These are phyloP conservation scores for Diaphora mendica DNA, from an alignment of 2,888 invertebrate species.

Conservation along the genomic window DNA sequence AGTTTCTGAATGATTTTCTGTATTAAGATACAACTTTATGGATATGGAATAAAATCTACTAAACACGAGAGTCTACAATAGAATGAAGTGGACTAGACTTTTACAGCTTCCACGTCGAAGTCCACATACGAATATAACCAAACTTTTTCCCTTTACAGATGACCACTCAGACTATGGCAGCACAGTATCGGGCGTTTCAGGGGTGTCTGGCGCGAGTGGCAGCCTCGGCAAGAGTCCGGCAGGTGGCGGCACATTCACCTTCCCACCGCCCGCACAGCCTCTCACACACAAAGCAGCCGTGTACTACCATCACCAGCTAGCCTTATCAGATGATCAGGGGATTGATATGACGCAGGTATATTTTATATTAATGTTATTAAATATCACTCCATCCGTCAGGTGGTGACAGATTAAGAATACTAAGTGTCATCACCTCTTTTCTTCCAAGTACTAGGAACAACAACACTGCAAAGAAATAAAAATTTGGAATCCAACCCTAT, in stretches of 20 bases:
- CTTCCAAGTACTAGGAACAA: no score
- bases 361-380: neutral
- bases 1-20: no score
- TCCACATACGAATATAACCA: neutral
- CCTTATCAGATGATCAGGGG: slow-evolving; percentile 94
- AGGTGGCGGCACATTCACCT: slow-evolving; percentile 90
- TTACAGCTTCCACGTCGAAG: no score
- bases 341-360: slow-evolving; percentile 93
- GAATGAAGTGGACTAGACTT: no score
- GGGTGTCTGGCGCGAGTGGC: slow-evolving; percentile 82
- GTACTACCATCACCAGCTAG: slow-evolving; percentile 93
- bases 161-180: slow-evolving; percentile 89
- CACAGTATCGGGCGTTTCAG: slow-evolving; percentile 87
- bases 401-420: no score
- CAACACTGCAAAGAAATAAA: no score
- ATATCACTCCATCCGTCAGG: no score
- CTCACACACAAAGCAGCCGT: slow-evolving; percentile 92
- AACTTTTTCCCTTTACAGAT: slow-evolving; percentile 75
- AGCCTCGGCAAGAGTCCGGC: slow-evolving; percentile 88
- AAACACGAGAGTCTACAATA: no score
- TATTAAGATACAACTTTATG: no score
- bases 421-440: no score
- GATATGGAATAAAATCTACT: no score
- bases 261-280: slow-evolving; percentile 90
- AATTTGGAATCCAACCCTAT: no score